phyloP scores from a whole-genome alignment of 2,113 vertebrate species.

The Notechis scutatus region DNA sequence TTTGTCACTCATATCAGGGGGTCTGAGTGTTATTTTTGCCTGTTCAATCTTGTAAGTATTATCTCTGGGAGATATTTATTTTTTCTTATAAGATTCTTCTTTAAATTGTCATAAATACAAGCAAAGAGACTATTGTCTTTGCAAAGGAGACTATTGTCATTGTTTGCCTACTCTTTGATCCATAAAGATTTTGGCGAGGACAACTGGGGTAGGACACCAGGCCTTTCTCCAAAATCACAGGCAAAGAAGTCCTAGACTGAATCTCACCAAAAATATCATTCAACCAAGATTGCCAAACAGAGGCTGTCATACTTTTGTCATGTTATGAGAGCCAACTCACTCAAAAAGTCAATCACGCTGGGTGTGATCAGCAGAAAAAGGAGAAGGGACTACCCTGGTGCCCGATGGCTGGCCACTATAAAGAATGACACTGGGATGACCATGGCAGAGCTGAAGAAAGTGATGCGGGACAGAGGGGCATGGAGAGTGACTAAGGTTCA shows the following conservation, averaged over 20 bases:
- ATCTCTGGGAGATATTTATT: neutral
- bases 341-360: neutral
- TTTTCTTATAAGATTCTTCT: slow-evolving; percentile 15
- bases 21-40: neutral
- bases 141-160: slow-evolving; percentile 50
- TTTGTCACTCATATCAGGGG: neutral
- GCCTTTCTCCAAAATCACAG: neutral
- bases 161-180: slow-evolving; percentile 1
- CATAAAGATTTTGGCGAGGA: no score
- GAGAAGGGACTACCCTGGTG: neutral
- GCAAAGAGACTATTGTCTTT: slow-evolving; percentile 42
- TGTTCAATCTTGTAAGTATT: neutral
- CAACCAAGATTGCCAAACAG: neutral
- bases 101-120: slow-evolving; percentile 34
- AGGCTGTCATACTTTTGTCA: neutral
- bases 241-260: neutral
- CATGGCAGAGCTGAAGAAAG: neutral
- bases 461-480: neutral
- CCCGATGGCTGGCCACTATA: neutral
- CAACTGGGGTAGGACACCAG: no score
- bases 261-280: neutral
- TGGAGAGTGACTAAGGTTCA: neutral
- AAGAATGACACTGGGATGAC: neutral
- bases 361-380: neutral
- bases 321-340: neutral